A percentile compares a stretch with the other conserved stretches of the same genome.
phyloP scores from a whole-genome alignment of 2,888 invertebrate genomes.

The Amblyteles armatorius region DNA sequence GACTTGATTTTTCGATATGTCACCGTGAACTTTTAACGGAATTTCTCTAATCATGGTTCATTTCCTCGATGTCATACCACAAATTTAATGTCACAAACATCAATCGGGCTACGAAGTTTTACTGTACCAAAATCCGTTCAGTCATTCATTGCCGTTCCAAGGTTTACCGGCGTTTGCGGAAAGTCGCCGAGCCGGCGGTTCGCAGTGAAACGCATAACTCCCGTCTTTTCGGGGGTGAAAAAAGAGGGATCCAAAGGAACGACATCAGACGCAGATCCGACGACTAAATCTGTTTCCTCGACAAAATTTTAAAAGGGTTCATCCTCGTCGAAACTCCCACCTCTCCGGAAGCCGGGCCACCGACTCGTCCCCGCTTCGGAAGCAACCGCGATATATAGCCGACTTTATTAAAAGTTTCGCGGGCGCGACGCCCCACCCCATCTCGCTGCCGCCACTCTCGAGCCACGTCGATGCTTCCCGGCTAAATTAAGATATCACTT shows the following conservation, averaged over 20 bases:
- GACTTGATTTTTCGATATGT: too few relatives aligned
- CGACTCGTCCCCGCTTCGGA: constrained; percentile 22
- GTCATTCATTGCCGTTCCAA: too few relatives aligned
- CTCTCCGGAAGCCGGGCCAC: background rate
- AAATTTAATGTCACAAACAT: too few relatives aligned
- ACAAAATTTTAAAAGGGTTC: constrained; percentile 74
- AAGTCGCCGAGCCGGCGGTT: too few relatives aligned
- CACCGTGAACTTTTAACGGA: too few relatives aligned
- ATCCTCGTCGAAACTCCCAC: constrained; percentile 32
- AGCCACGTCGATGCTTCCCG: constrained; percentile 64
- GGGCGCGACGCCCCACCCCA: constrained; percentile 58
- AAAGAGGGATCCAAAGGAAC: constrained; percentile 52
- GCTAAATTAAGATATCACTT: constrained; percentile 79
- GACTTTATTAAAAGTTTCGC: constrained; percentile 80
- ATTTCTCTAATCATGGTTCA: too few relatives aligned
- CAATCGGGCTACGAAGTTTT: too few relatives aligned
- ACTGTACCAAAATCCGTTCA: too few relatives aligned
- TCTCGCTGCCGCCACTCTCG: constrained; percentile 21
- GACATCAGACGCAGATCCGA: constrained; percentile 62
- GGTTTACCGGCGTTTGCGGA: too few relatives aligned
- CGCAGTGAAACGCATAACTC: too few relatives aligned
- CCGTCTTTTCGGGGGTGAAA: constrained; percentile 10
- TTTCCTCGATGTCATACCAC: too few relatives aligned
- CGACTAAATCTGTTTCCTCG: constrained; percentile 74
- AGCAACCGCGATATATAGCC: constrained; percentile 40